Evolutionary conservation across 2,797 vertebrate species (phyloP), one percentile per base, ranked within the genome.

Genomic region (Rhyacichthys aspro): DNA sequence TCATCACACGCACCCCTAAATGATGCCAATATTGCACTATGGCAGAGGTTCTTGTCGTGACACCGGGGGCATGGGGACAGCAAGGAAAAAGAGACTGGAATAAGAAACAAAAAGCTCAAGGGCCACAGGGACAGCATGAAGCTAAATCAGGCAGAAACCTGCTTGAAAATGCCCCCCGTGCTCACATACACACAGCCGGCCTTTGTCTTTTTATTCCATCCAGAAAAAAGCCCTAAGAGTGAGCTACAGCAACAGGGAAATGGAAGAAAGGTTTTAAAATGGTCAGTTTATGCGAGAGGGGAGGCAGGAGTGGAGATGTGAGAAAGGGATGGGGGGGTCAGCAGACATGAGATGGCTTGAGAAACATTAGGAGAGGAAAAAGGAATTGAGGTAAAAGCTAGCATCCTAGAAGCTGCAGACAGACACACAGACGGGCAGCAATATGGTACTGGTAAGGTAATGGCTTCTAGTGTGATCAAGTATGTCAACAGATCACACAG

Each of bases 401-500:
- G 86, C 81, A 83, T 83, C 77, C 72, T 58, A 59, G 23, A 81
- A 67, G 78, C 86, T 79, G 60, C 73, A 79, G 82, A 79, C 82
- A 78, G 79, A 85, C 80, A 62, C 32, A 76, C 74, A 73, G 70
- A 71, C 73, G 66, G 74, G 57, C 65, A 65, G 79, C 74, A 74
- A 67, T 49, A 76, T 62, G 74, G 67, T 62, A 70, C 62, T 80
- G 81, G n/a, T n/a, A 71, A 80, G 75, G 70, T 86, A 84, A 91
- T 88, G 86, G 84, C 87, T 88, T 90, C 87, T 80, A 84, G 75
- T 70, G 48, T 68, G 59, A 86, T 79, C 74, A 77, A 67, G 68
- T 79, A 83, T 88, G 86, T 91, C 89, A 91, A 89, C 83, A 88
- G 55, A 89, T 83, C 86, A 81, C 71, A 74, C 14, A 74, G 77